phyloP scores from a whole-genome alignment of 2,888 invertebrate species.

The Patella depressa region DNA sequence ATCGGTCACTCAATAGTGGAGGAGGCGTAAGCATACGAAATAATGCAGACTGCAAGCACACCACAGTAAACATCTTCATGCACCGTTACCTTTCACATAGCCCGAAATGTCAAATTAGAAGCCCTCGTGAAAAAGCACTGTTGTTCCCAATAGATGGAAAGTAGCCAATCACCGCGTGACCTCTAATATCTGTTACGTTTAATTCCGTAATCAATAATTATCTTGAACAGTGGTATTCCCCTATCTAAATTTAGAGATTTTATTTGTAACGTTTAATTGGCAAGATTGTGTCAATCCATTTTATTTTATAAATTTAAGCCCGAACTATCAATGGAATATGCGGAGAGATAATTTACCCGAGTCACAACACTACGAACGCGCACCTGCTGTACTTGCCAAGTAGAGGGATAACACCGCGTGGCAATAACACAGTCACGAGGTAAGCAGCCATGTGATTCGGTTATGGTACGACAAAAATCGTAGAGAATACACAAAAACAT shows the following conservation, averaged over 20 bases:
- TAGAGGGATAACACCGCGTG: conserved; percentile 16
- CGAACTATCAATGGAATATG: conserved; percentile 39
- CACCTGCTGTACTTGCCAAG: conserved; percentile 18
- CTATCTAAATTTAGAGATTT: too few species aligned
- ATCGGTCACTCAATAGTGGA: conserved; percentile 5
- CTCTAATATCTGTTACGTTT: conserved; percentile 1
- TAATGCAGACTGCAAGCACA: background rate
- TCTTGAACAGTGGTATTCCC: too few species aligned
- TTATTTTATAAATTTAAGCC: conserved; percentile 18
- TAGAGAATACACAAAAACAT: too few species aligned
- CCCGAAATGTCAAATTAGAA: conserved; percentile 13
- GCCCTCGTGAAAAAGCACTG: conserved; percentile 1
- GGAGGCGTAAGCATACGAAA: background rate
- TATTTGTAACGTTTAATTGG: background rate
- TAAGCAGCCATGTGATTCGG: conserved; percentile 43
- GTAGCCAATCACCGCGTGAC: conserved; percentile 10
- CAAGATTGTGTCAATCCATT: background rate
- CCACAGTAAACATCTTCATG: conserved; percentile 2
- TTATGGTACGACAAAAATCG: background rate
- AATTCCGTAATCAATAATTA: conserved; percentile 6
- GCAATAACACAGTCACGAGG: conserved; percentile 45
- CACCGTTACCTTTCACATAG: conserved; percentile 10
- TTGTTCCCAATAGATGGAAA: conserved; percentile 7
- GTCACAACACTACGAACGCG: conserved; percentile 41
- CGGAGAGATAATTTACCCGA: conserved; percentile 44